Evolutionary conservation across 1,140 invertebrate genomes (phyloP).

Genomic region (Drosophila serrata): DNA sequence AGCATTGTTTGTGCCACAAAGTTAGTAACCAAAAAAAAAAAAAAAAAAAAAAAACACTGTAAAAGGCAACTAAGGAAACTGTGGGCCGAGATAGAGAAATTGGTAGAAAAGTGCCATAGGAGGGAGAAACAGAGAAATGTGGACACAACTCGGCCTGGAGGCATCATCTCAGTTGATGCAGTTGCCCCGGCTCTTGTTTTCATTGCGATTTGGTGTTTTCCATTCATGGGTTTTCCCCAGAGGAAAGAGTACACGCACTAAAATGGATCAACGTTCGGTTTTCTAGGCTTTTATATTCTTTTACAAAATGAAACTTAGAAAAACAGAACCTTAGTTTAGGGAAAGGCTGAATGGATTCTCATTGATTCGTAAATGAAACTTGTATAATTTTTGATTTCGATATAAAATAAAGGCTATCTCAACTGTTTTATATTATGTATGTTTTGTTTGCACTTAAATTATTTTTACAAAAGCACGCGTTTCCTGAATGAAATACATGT

Average conservation of each 20-base stretch:
- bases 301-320: background rate
- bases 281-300: background rate
- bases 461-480: background rate
- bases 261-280: background rate
- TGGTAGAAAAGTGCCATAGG: constrained; percentile 18
- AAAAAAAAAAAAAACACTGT: constrained; percentile 16
- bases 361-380: background rate
- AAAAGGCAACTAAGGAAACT: constrained; percentile 23
- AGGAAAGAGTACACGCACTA: constrained; percentile 16
- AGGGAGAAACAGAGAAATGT: constrained; percentile 16
- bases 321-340: background rate
- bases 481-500: too few species aligned
- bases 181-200: constrained; percentile 41
- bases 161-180: constrained; percentile 33
- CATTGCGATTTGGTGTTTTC: constrained; percentile 42
- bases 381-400: background rate
- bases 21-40: constrained; percentile 36
- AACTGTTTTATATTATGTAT: too few species aligned
- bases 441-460: too few species aligned
- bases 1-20: constrained; percentile 59
- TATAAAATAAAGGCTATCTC: background rate
- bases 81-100: constrained; percentile 29
- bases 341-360: background rate
- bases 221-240: background rate
- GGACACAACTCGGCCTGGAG: constrained; percentile 31